Evolutionary conservation across 2,888 invertebrate species (phyloP), one percentile per base, ranked within the genome.

Genomic region (Agrotis exclamationis): DNA sequence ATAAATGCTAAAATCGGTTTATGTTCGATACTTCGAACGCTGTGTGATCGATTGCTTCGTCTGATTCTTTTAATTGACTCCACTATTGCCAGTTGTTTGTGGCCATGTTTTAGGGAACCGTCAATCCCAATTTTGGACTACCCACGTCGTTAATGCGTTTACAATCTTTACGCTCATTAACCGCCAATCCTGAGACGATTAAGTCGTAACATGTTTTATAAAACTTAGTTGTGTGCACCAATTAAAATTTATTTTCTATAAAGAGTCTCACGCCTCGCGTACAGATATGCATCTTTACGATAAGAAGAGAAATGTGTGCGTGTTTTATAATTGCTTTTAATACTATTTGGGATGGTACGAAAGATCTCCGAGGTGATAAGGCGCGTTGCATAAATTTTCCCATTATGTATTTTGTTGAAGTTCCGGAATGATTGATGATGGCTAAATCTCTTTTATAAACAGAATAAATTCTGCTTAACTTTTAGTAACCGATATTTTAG

Each of bases 91-190:
- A 69, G 70, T 82, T 83, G 69, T 81, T 77, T 82, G 70, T 72
- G 70, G 54, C 59, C 33, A 77, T 60, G 70, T 79, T 79, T 83
- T 64, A 72, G 79, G 79, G 76, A 86, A 74, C 74, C 75, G 76
- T 85, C 86, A 83, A 82, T 63, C 66, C 75, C 58, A 84, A 79
- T 84, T 78, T 79, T 69, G 70, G 93, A 94, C 94, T 94, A 89
- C 93, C 93, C 93, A 93, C 93, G 93, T 89, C 78, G 93, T 90
- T 91, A 91, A 92, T 93, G 86, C 88, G 85, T 92, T 93, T 93
- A 93, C 91, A 90, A 93, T 91, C 93, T 95, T 95, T 93, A 92
- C 94, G 95, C 94, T 94, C 94, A 95, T 96, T 95, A 94, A 93
- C 92, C 90, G 91, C 89, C 93, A 93, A 93, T 94, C 91, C 91